A percentile compares a stretch with the other conserved stretches of the same genome.
Evolutionary conservation across 2,113 vertebrate species (phyloP).

Genomic region (Phycodurus eques): DNA sequence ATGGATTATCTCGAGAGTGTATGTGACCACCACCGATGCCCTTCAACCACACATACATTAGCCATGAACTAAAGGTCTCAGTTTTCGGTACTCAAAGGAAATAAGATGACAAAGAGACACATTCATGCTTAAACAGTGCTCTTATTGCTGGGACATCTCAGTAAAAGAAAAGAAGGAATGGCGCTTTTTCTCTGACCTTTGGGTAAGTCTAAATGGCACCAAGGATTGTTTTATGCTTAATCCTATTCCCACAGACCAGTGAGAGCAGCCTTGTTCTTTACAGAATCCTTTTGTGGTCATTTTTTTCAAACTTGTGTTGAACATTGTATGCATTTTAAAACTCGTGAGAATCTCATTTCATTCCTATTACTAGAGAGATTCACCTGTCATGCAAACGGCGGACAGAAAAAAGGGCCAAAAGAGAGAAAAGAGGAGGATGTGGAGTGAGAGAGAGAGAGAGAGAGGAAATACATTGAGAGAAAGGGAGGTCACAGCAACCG

Average conservation of each 20-base stretch:
- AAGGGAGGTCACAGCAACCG: conserved; percentile 65
- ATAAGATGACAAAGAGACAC: conserved; percentile 54
- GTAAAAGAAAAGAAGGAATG: conserved; percentile 35
- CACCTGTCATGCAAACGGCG: conserved; percentile 57
- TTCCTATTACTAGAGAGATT: conserved; percentile 39
- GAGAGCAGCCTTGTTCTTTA: conserved; percentile 5
- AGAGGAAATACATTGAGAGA: conserved; percentile 60
- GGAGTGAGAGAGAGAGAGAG: conserved; percentile 38
- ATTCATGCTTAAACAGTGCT: conserved; percentile 67
- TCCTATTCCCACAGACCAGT: conserved; percentile 71
- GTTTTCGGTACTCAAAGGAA: conserved; percentile 19
- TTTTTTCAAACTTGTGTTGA: not conserved
- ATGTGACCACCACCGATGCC: not conserved
- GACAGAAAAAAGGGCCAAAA: conserved; percentile 46
- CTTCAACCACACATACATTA: conserved; percentile 8
- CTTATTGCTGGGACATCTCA: conserved; percentile 66
- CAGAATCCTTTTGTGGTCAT: not conserved
- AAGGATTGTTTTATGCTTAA: conserved; percentile 73
- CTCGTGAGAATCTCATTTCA: conserved; percentile 34
- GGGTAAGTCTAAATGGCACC: conserved; percentile 70
- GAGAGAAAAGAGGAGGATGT: conserved; percentile 53
- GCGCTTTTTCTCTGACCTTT: conserved; percentile 64
- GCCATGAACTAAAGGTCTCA: conserved; percentile 9
- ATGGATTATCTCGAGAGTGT: not conserved
- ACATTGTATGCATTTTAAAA: conserved; percentile 9